Evolutionary conservation across 2,797 vertebrate species (phyloP).

Genomic region (Darevskia nairensis): DNA sequence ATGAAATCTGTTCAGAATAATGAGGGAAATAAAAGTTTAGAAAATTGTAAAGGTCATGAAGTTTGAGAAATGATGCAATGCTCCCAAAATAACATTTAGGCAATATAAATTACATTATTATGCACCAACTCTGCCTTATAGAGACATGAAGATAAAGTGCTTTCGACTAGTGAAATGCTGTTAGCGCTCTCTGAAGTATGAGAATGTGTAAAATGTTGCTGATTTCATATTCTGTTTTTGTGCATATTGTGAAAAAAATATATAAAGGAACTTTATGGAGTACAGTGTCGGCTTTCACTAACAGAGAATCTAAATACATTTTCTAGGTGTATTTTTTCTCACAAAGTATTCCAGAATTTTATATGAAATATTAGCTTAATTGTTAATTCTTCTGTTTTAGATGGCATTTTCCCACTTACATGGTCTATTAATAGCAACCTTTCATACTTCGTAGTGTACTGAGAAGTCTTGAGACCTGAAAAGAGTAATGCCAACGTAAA

Average conservation of each 20-base stretch:
- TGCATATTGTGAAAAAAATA: constrained; percentile 83
- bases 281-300: constrained; percentile 66
- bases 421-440: constrained; percentile 8
- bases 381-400: constrained; percentile 49
- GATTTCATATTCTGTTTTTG: constrained; percentile 94
- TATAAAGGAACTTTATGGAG: constrained; percentile 79
- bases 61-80: constrained; percentile 99
- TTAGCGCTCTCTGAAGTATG: constrained; percentile 99
- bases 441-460: constrained; percentile 10
- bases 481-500: constrained; percentile 27
- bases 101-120: constrained; percentile 99
- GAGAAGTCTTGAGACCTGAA: constrained; percentile 43
- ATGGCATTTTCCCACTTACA: constrained; percentile 19
- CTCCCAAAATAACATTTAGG: constrained; percentile 99
- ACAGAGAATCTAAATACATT: constrained; percentile 65
- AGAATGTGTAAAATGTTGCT: constrained; percentile 97
- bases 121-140: constrained; percentile 96
- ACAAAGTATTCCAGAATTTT: constrained; percentile 48
- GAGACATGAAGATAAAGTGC: constrained; percentile 99
- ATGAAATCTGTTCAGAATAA: constrained; percentile 99
- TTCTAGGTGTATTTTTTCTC: constrained; percentile 60
- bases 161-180: constrained; percentile 98
- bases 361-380: constrained; percentile 71
- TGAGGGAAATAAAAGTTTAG: constrained; percentile 99
- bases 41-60: constrained; percentile 99